A percentile compares a stretch with the other conserved stretches of the same genome.
Evolutionary conservation across 2,113 vertebrate genomes (phyloP).

Genomic region (Diphyllodes magnificus): DNA sequence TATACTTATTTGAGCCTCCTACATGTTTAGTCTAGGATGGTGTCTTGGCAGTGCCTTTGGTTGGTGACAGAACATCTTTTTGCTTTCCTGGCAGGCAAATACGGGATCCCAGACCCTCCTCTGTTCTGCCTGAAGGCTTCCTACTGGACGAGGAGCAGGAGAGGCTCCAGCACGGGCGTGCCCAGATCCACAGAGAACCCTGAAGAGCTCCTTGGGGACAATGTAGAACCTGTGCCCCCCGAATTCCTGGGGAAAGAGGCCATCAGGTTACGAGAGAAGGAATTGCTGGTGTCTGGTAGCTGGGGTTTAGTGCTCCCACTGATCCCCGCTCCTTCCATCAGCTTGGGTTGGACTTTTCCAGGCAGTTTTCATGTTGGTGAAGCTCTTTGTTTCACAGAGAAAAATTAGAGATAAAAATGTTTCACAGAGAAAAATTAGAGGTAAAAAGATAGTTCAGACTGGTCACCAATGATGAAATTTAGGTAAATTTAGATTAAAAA

Average conservation of each 20-base stretch:
- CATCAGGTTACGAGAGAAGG: conserved; percentile 76
- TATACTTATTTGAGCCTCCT: background rate
- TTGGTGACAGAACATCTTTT: background rate
- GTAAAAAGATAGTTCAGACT: background rate
- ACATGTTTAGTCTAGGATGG: background rate
- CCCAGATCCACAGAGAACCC: conserved; percentile 62
- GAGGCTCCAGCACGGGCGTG: conserved; percentile 57
- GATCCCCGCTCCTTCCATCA: background rate
- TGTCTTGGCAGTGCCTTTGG: background rate
- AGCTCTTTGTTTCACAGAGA: background rate
- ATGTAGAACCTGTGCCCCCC: conserved; percentile 72
- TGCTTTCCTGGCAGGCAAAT: conserved; percentile 73
- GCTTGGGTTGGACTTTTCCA: background rate
- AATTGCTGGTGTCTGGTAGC: background rate
- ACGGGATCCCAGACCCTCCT: conserved; percentile 71
- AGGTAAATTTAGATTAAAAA: background rate
- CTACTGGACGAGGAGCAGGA: conserved; percentile 76
- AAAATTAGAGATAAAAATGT: background rate
- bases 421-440: background rate
- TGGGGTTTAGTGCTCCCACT: background rate
- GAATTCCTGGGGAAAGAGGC: conserved; percentile 87
- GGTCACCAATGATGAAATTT: background rate
- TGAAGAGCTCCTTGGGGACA: conserved; percentile 43
- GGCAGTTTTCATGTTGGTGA: fast-evolving
- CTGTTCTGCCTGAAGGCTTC: conserved; percentile 85